Base-by-base conservation (phyloP, 2,888 invertebrate genomes). In the Apoderus coryli region DNA sequence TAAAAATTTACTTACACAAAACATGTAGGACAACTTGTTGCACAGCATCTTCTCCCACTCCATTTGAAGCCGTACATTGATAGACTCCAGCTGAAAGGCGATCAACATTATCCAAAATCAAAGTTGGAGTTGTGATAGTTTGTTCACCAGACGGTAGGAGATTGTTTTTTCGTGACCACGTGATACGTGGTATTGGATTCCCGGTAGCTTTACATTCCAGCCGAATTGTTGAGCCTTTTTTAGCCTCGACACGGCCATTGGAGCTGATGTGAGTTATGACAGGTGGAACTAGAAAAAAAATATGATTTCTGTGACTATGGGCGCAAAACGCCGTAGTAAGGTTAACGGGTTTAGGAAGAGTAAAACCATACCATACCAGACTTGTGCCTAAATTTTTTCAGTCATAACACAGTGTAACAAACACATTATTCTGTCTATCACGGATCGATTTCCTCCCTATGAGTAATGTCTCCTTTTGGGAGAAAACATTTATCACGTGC, bases 81-180 rank as follows among this genome's bases (percentile, higher is more conserved):
- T 72, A 72, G 31, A 67, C 61, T 22, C 72, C 72, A 19, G 69
- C 70, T 46, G 71, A 69, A 48, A 69, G 70, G 36, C 72, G 58
- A 48, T 69, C 70, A 32, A 71, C 72, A 44, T 65, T 62, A 44
- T 72, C 69, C 44, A 74, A 63, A 32, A 64, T 64, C 38, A 72
- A 60, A 34, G 64, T 61, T 36, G 67, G 64, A 16, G 71, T 69
- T 42, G 67, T 63, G 23, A 67, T 59, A 35, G 68, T 68, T 52
- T 71, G 69, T 40, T 72, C 72, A 29, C 72, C 73, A 35, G 60
- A 60, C 12, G 67, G 66, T n/a, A 68, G 50, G 19, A 64, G 48
- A 44, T 63, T 63, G 48, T 64, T 63, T 56, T 62, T 59, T 40
- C 66, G 53, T 25, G 64, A 61, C 65, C 65, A 65, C 31, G 61